Base-by-base conservation (phyloP, 1,140 invertebrate species). In the Achroia grisella region DNA sequence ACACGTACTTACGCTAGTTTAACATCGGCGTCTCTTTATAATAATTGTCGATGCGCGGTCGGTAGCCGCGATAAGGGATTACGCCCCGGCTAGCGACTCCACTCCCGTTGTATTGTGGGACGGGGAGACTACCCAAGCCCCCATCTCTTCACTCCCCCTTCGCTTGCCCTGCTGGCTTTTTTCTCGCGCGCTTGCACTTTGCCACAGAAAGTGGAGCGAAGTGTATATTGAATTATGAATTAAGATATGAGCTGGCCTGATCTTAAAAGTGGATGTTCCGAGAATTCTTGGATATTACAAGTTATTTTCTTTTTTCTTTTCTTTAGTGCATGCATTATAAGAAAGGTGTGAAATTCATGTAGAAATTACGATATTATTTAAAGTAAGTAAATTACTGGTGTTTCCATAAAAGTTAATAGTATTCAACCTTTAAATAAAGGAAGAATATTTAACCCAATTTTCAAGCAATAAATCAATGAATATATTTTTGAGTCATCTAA, bases 211-310 rank as follows among this genome's bases (percentile, higher is more conserved):
- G 34, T 55, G 61, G 58, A 54, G 45, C 50, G 52, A 43, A 62
- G 63, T 63, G 67, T 69, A 63, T 71, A 73, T 77, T 77, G 71
- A 81, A 79, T 78, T 78, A 78, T 78, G 71, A 77, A 78, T 66
- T 70, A 74, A 65, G 63, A 68, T 65, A 67, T 72, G 61, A 66
- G 56, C 54, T 48, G 46, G 49, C 58, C 43, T 43, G 39, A 46
- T 42, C 42, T 62, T 48, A 45, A 43, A 47, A 41, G 44, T 47
- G 44, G 23, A 43, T 23, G 29, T 40, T 36, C 31, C 15, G 28
- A n/a, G n/a, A 12, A 15, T 23, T 23, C 17, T 23, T 6, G 2
- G 6, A 23, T 23, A 23, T 23, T 23, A 23, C 6, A 23, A 23
- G 17, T 23, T 23, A 6, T 6, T 2, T 23, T n/a, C 1, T 32